Base-by-base conservation (phyloP, 2,888 invertebrate genomes). In the Cephus rjabovi region DNA sequence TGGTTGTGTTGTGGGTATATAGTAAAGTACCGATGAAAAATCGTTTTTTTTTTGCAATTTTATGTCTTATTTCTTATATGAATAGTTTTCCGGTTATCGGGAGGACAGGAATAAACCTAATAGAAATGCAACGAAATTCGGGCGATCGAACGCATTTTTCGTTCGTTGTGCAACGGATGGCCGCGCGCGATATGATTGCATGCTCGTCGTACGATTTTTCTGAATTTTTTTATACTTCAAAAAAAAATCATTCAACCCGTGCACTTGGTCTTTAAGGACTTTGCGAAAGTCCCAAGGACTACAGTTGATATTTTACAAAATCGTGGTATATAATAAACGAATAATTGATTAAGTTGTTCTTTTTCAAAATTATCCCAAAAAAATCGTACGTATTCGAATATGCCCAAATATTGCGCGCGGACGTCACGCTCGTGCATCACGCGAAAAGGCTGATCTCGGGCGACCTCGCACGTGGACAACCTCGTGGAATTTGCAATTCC, bases 141-240 rank as follows among this genome's bases (percentile, higher is more conserved):
- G 76, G 77, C 81, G 76, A 80, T 79, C 78, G 78, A 79, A 76
- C 75, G 75, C 74, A 77, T 73, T 73, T 80, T 69, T 56, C 30
- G 37, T 73, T 75, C 34, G 23, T 56, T 77, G 68, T 33, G 34
- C 34, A 74, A 37, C 74, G 34, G 73, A 74, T 70, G 76, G 40
- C 56, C 15, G 70, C 34, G 69, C 76, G 69, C 69, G 71, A 71
- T 76, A 69, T 68, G 73, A 74, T 71, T 76, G 68, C 70, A 78
- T 74, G 73, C 69, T 73, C 23, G 15, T 40, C 37, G 33, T 30
- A 35, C 23, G 12, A 69, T 33, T 31, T 75, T 75, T 74, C 75
- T 56, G 23, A 2, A 56, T 23, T 56, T 15, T 76, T 40, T 70
- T 12, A 68, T 56, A 40, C 34, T 40, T 74, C 37, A 74, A 75